Percentiles rank a stretch among this genome's conserved stretches.
These are phyloP conservation scores for Bradypodion pumilum DNA, from an alignment of 2,797 vertebrate species.

Conservation along the genomic window DNA sequence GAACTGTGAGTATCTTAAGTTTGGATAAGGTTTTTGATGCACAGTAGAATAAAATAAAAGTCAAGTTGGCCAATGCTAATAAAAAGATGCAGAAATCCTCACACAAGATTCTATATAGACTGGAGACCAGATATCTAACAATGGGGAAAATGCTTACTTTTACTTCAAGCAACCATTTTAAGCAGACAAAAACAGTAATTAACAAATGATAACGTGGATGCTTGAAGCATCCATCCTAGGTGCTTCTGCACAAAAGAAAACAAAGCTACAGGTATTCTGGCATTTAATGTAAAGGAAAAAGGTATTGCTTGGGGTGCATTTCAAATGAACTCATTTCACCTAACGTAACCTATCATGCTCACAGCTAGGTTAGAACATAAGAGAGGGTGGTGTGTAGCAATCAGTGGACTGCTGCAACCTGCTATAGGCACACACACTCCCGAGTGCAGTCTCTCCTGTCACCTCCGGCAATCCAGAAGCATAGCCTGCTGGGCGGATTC, in stretches of 20 bases:
- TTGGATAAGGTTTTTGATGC: background rate
- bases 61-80: background rate
- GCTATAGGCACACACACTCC: no score
- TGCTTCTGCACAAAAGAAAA: background rate
- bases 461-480: no score
- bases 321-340: no score
- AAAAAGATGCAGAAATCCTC: no score
- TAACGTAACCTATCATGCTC: no score
- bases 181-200: background rate
- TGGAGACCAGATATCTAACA: background rate
- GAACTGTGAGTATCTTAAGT: background rate
- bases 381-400: no score
- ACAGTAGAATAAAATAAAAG: background rate
- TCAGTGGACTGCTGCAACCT: no score
- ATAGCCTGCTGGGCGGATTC: no score
- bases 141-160: background rate
- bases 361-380: no score
- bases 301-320: no score
- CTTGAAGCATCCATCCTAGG: background rate
- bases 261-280: background rate
- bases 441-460: no score
- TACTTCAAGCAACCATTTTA: background rate
- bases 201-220: background rate
- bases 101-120: background rate
- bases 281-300: no score